Percentiles rank a stretch among this genome's conserved stretches.
Conservation (phyloP, 1,140 invertebrate species). For the Ips typographus region DNA sequence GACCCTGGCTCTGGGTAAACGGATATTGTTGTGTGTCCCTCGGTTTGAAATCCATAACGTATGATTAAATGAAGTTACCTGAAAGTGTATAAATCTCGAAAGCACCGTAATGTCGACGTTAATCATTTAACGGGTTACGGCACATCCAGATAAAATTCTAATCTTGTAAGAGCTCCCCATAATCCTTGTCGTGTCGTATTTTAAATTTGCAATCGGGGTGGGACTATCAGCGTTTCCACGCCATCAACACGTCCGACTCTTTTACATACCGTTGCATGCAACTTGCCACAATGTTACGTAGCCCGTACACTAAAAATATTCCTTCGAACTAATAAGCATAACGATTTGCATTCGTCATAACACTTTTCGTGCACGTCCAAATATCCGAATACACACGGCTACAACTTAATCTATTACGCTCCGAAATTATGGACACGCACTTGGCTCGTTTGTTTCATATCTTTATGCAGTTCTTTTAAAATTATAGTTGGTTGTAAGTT, state of each 20-base stretch:
- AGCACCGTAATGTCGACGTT: no score
- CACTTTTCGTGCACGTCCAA: constrained; percentile 20
- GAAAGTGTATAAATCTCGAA: not conserved
- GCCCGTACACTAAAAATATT: no score
- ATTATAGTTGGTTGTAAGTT: not conserved
- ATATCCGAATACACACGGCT: constrained; percentile 16
- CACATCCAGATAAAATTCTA: constrained; percentile 12
- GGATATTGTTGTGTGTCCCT: constrained; percentile 1
- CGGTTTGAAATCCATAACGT: no score
- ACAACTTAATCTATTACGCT: constrained; percentile 19
- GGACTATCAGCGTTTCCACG: constrained; percentile 12
- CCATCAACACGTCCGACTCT: constrained; percentile 17
- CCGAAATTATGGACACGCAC: constrained; percentile 10
- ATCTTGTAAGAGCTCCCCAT: constrained; percentile 13
- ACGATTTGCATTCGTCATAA: constrained; percentile 21
- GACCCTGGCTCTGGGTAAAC: not conserved
- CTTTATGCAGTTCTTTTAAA: no score
- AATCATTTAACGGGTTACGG: not conserved
- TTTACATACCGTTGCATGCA: constrained; percentile 16
- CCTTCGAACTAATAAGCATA: constrained; percentile 17
- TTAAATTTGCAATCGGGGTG: constrained; percentile 12
- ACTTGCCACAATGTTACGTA: not conserved
- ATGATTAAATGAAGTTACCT: no score
- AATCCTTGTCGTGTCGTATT: constrained; percentile 10
- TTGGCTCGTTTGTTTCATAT: constrained; percentile 8